phyloP scores from a whole-genome alignment of 2,797 vertebrate genomes.

The Hyperoplus lanceolatus region DNA sequence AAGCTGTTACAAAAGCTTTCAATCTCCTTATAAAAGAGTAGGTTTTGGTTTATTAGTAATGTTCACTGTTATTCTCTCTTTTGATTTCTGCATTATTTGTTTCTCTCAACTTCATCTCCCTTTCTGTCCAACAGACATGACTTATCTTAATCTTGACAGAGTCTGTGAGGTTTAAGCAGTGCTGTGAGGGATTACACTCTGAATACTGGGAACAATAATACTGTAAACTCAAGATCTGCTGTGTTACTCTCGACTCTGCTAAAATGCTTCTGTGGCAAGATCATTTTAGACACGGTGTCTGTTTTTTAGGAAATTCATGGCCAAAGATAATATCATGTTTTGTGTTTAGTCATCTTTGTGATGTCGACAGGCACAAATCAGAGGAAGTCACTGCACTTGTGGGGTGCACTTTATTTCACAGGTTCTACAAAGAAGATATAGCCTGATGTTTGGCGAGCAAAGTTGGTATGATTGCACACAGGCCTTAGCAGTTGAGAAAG shows the following conservation, averaged over 20 bases:
- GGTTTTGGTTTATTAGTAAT: conserved; percentile 9
- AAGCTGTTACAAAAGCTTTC: not conserved
- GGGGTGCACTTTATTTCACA: too few relatives aligned
- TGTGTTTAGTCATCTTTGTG: too few relatives aligned
- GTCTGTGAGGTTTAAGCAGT: conserved; percentile 6
- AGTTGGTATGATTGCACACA: not conserved
- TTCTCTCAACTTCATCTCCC: conserved; percentile 10
- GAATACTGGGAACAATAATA: conserved; percentile 29
- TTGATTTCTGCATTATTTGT: conserved; percentile 9
- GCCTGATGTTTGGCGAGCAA: not conserved
- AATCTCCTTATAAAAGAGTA: not conserved
- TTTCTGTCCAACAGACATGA: not conserved
- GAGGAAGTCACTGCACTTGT: not conserved
- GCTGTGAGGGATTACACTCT: conserved; percentile 49
- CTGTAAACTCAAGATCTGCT: conserved; percentile 25
- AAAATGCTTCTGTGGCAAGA: conserved; percentile 16
- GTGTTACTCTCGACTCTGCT: conserved; percentile 18
- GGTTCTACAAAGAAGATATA: not conserved
- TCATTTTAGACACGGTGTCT: not conserved
- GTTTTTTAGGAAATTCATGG: not conserved
- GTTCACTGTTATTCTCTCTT: not conserved
- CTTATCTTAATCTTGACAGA: conserved; percentile 37
- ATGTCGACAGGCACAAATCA: not conserved
- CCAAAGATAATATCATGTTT: too few relatives aligned
- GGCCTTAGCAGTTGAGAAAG: not conserved